These are phyloP conservation scores for Drymodes brunneopygia DNA, from an alignment of 2,113 vertebrate species.

Conservation along the genomic window DNA sequence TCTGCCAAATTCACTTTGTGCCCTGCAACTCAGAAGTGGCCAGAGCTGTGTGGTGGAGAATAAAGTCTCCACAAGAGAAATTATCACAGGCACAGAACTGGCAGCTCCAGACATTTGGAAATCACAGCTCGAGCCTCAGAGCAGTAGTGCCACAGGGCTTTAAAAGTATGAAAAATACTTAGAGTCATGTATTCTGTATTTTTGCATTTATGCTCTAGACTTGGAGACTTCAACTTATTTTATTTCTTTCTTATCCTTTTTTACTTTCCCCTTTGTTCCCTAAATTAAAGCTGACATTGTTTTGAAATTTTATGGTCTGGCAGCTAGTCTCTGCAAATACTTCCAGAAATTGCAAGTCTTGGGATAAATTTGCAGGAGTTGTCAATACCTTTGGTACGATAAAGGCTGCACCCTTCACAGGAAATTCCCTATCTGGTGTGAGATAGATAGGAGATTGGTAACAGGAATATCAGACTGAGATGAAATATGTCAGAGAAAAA, in stretches of 20 bases:
- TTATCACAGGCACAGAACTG: background rate
- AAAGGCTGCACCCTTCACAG: background rate
- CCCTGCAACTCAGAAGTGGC: background rate
- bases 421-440: background rate
- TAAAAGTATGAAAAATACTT: background rate
- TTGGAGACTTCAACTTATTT: background rate
- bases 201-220: background rate
- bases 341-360: background rate
- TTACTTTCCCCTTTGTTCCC: background rate
- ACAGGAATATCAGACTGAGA: background rate
- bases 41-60: background rate
- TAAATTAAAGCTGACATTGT: background rate
- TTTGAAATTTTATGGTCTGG: background rate
- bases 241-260: accelerated
- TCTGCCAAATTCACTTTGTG: conserved; percentile 35
- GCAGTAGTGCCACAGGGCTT: background rate
- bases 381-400: background rate
- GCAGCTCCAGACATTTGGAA: background rate
- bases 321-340: background rate
- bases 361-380: background rate
- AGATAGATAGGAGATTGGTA: background rate
- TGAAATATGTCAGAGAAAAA: background rate
- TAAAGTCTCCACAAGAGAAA: background rate
- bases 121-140: background rate
- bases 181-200: background rate